phyloP scores from a whole-genome alignment of 2,797 vertebrate genomes.

The Hozukius guyotensis region DNA sequence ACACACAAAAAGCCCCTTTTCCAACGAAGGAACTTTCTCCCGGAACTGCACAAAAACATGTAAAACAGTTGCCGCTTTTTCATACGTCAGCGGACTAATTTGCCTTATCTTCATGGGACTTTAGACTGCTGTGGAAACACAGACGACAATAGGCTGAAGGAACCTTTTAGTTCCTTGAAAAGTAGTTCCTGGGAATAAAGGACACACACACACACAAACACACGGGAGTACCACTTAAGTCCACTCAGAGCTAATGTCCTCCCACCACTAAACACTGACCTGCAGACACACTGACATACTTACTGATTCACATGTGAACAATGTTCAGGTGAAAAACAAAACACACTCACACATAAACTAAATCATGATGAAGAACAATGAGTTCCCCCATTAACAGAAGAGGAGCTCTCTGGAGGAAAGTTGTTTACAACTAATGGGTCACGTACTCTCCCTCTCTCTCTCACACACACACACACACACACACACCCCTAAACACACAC shows the following conservation, averaged over 20 bases:
- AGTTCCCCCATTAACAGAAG: constrained; percentile 33
- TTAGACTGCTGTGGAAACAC: too few relatives aligned
- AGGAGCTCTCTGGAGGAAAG: constrained; percentile 39
- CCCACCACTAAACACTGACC: constrained; percentile 30
- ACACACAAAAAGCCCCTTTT: background rate
- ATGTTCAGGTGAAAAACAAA: constrained; percentile 13
- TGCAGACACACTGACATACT: constrained; percentile 50
- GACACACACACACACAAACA: background rate
- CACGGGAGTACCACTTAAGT: constrained; percentile 1
- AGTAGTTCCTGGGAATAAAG: too few relatives aligned
- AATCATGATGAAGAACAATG: constrained; percentile 15
- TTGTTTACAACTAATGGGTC: constrained; percentile 51
- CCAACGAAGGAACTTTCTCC: too few relatives aligned
- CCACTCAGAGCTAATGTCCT: constrained; percentile 15
- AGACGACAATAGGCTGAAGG: too few relatives aligned
- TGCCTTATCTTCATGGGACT: too few relatives aligned
- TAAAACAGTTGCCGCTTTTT: too few relatives aligned
- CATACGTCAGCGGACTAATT: too few relatives aligned
- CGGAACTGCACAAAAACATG: too few relatives aligned
- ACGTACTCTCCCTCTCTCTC: background rate
- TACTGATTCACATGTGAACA: constrained; percentile 47
- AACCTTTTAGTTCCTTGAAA: too few relatives aligned
- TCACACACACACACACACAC: background rate
- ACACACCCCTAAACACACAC: background rate
- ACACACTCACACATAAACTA: constrained; percentile 7